These are phyloP conservation scores for Mactra quadrangularis DNA, from an alignment of 1,140 invertebrate genomes.

Conservation along the genomic window DNA sequence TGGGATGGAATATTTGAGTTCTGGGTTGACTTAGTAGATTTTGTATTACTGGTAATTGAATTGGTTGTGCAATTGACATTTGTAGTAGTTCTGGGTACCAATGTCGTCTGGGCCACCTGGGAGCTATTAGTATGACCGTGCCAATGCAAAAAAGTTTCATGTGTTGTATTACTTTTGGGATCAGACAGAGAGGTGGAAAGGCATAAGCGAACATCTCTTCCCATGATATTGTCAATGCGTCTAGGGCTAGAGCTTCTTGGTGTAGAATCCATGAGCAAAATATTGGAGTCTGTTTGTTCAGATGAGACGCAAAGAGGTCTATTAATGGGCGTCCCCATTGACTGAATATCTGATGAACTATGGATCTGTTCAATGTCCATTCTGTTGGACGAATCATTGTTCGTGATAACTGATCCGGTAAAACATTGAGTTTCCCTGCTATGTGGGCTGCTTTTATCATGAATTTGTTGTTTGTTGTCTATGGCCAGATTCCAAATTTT, in stretches of 20 bases:
- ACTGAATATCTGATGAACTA: slow-evolving; percentile 10
- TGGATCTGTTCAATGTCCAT: slow-evolving; percentile 39
- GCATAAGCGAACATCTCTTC: slow-evolving; percentile 59
- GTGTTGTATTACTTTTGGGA: slow-evolving; percentile 56
- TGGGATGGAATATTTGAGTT: slow-evolving; percentile 9
- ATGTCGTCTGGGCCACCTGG: slow-evolving; percentile 45
- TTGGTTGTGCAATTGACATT: slow-evolving; percentile 8
- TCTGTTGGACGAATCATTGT: slow-evolving; percentile 36
- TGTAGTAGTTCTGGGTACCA: slow-evolving; percentile 50
- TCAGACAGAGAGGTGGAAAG: slow-evolving; percentile 60
- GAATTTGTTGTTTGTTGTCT: no score
- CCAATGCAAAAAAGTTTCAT: slow-evolving; percentile 44
- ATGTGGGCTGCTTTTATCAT: no score
- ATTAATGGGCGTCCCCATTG: slow-evolving; percentile 43
- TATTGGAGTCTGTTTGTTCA: slow-evolving; percentile 46
- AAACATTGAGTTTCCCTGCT: no score
- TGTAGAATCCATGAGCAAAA: slow-evolving; percentile 56
- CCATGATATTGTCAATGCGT: slow-evolving; percentile 52
- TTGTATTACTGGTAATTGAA: slow-evolving; percentile 22
- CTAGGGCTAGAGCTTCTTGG: slow-evolving; percentile 21
- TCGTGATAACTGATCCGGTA: no score
- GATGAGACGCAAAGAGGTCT: slow-evolving; percentile 59
- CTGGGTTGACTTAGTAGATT: slow-evolving; percentile 32
- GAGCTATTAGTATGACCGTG: slow-evolving; percentile 63
- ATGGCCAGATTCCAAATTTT: no score